Evolutionary conservation across 1,140 invertebrate species (phyloP).

Genomic region (Zaprionus gabonicus): DNA sequence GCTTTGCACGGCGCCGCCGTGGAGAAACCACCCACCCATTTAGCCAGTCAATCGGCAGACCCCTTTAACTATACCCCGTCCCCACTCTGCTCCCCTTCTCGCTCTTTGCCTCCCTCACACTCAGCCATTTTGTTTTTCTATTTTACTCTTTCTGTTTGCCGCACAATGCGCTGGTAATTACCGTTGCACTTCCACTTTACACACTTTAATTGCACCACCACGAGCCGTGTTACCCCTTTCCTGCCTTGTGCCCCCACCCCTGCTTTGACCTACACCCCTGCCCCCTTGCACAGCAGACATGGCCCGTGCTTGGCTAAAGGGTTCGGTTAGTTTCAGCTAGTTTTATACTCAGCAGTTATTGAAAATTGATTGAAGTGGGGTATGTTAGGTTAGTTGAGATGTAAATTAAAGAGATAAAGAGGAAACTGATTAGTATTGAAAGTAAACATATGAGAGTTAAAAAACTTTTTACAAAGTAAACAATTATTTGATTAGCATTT

Average conservation of each 20-base stretch:
- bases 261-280: neutral
- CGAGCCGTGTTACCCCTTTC: constrained; percentile 3
- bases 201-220: constrained; percentile 55
- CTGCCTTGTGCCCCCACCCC: neutral
- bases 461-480: neutral
- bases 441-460: neutral
- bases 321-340: constrained; percentile 38
- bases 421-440: neutral
- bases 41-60: constrained; percentile 3
- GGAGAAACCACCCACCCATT: constrained; percentile 22
- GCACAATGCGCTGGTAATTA: constrained; percentile 62
- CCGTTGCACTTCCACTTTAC: constrained; percentile 61
- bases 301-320: constrained; percentile 33
- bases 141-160: constrained; percentile 38
- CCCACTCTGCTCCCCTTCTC: neutral
- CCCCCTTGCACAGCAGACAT: neutral
- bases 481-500: neutral
- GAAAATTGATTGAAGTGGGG: neutral
- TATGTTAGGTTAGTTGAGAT: neutral
- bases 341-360: constrained; percentile 6
- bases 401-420: no score
- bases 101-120: neutral
- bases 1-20: constrained; percentile 69
- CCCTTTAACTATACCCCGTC: constrained; percentile 20
- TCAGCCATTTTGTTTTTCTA: constrained; percentile 21